Base-by-base conservation (phyloP, 2,113 vertebrate species). In the Rhynchopsitta pachyrhyncha region DNA sequence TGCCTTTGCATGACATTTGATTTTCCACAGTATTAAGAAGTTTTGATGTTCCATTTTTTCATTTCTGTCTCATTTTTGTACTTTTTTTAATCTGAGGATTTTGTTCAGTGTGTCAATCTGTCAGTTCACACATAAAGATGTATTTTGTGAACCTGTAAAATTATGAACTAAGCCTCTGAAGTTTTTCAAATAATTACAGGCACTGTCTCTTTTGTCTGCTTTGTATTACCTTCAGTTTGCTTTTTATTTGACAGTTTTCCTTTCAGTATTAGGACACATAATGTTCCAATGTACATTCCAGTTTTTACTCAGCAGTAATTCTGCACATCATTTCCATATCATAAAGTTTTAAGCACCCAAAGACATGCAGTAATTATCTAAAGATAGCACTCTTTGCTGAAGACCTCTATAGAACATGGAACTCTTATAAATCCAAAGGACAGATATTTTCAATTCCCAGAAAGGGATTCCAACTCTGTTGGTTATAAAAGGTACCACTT, bases 61-160 rank as follows among this genome's bases (percentile, higher is more conserved):
- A 41, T 44, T 90, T 90, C 12, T 73, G 3, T 73, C 86, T 59
- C 9, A 59, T 68, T 90, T 89, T 47, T 82, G 9, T 79, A 44
- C 27, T 5, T 70, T 70, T 95, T 87, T 73, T 50, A 52, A 9
- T n/a, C 37, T 83, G 18, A 66, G 11, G 20, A 62, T 70, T 93
- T 94, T 95, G 24, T 83, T 93, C 63, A 55, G 19, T 53, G 27
- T 80, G 84, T 75, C 69, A 91, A 31, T 85, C 90, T 92, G 74
- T 85, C 74, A 87, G n/a, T 77, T 95, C 53, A 81, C 41, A 83
- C n/a, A 69, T 69, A 88, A 86, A 82, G 75, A 73, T n/a, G 6
- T 25, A 57, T 74, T 88, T 93, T 83, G 24, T 49, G 22, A 95
- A 80, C 67, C 11, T 77, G 59, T 53, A 90, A 77, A 93, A 74